These are phyloP conservation scores for Macrotis lagotis DNA, from an alignment of 2,113 vertebrate species.

Conservation along the genomic window DNA sequence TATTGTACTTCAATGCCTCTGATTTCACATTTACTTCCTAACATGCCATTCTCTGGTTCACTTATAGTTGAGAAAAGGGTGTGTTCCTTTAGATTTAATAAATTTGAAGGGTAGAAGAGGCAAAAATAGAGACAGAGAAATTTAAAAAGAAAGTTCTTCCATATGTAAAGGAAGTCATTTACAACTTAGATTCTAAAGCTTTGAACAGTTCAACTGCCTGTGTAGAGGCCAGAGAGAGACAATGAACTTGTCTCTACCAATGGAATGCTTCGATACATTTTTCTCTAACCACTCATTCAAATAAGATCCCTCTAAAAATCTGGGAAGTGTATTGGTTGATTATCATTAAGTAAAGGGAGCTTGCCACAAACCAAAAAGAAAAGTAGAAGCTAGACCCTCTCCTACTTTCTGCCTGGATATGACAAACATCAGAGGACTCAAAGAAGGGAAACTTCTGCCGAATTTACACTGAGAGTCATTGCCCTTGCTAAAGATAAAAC, in stretches of 20 bases:
- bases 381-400: background rate
- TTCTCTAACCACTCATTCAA: background rate
- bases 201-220: background rate
- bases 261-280: background rate
- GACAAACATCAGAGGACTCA: background rate
- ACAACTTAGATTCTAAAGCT: background rate
- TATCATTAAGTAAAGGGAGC: background rate
- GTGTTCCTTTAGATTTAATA: background rate
- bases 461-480: background rate
- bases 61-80: background rate
- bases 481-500: background rate
- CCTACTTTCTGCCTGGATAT: background rate
- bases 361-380: background rate
- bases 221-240: background rate
- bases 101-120: background rate
- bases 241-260: background rate
- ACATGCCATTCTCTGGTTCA: background rate
- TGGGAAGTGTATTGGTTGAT: conserved; percentile 3
- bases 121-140: background rate
- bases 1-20: too few relatives aligned
- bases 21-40: background rate
- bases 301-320: background rate
- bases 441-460: background rate
- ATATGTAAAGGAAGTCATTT: background rate
- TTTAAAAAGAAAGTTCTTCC: background rate